Evolutionary conservation across 2,797 vertebrate species (phyloP).

Genomic region (Halcyon smyrnensis): DNA sequence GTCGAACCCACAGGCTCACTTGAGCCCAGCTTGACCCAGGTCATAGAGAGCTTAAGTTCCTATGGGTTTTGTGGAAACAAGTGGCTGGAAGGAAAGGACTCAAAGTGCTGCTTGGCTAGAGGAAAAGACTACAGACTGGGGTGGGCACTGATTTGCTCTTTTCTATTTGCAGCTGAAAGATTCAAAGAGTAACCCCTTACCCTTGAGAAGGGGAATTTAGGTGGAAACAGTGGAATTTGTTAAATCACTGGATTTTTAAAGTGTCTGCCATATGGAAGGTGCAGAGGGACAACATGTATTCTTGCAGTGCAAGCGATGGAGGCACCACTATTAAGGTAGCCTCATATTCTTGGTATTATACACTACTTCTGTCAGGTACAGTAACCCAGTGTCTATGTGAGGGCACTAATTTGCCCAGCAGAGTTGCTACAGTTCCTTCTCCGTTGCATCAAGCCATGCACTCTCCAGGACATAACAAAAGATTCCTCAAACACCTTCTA

Average conservation of each 20-base stretch:
- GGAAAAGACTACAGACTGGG: not conserved
- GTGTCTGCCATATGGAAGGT: not conserved
- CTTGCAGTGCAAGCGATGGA: not conserved
- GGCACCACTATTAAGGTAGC: not conserved
- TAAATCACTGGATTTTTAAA: not conserved
- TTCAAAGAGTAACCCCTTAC: not conserved
- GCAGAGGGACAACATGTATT: fast-evolving
- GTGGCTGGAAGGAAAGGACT: not conserved
- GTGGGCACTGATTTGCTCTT: not conserved
- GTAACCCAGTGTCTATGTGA: not conserved
- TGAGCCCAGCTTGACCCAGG: not conserved
- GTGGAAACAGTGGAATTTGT: not conserved
- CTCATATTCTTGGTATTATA: not conserved
- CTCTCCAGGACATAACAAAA: not conserved
- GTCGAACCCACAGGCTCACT: fast-evolving
- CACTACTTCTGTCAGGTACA: not conserved
- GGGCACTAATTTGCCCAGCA: not conserved
- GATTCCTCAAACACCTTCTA: not conserved
- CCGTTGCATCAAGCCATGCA: not conserved
- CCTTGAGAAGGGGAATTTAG: not conserved
- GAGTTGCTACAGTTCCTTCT: not conserved
- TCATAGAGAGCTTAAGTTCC: not conserved
- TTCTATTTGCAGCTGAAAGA: not conserved
- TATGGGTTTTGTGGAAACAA: not conserved
- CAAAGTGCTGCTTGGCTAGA: not conserved